Conservation (phyloP, 1,140 invertebrate genomes). For the Pachypeltis micranthus region DNA sequence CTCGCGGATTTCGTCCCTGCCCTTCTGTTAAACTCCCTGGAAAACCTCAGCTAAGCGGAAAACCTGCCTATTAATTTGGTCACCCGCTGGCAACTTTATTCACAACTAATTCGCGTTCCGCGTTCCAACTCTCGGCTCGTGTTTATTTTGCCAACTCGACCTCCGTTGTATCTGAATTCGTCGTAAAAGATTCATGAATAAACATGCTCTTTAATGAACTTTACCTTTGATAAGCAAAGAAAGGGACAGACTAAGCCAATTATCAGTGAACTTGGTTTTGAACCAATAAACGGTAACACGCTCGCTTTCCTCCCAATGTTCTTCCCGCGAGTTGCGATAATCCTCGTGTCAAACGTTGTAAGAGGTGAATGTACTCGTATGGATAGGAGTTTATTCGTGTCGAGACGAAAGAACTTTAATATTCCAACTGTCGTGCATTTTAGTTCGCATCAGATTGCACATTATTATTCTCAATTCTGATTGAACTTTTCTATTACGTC, state of each 20-base stretch:
- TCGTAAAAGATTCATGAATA: constrained; percentile 1
- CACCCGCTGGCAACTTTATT: neutral
- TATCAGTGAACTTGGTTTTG: constrained; percentile 2
- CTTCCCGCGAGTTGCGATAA: too few species aligned
- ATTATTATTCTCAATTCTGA: too few species aligned
- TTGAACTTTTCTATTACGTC: too few species aligned
- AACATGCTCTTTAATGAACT: constrained; percentile 6
- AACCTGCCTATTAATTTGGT: constrained; percentile 4
- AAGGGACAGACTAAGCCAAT: neutral
- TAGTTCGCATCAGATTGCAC: too few species aligned
- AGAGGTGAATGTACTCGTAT: too few species aligned
- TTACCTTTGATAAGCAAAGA: constrained; percentile 2
- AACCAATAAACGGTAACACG: constrained; percentile 1
- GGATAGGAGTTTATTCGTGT: too few species aligned
- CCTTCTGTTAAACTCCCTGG: too few species aligned
- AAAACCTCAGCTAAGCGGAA: neutral
- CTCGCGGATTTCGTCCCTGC: too few species aligned
- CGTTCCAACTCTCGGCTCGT: neutral
- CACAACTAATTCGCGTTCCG: constrained; percentile 1
- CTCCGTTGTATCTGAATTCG: neutral
- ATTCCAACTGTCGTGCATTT: too few species aligned
- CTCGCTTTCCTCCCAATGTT: too few species aligned
- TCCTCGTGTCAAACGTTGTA: too few species aligned
- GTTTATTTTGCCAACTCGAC: constrained; percentile 3
- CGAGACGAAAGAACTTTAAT: too few species aligned